Conservation (phyloP, 1,140 invertebrate genomes). For the Portunus trituberculatus region DNA sequence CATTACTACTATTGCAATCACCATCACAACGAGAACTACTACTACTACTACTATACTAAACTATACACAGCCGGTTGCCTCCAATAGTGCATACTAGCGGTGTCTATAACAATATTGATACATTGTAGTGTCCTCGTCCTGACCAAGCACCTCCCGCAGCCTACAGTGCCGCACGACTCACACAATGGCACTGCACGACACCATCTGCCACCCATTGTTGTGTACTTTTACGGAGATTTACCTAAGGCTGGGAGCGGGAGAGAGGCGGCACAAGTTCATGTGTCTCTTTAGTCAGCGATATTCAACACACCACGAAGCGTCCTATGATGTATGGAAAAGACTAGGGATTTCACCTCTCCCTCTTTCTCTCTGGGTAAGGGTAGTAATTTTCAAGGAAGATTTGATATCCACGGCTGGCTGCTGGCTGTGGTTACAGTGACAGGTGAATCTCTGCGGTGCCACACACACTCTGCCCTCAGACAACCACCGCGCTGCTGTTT, state of each 20-base stretch:
- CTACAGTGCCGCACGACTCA: background rate
- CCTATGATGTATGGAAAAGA: no score
- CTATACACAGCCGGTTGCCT: no score
- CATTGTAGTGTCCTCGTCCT: no score
- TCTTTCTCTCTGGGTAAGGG: no score
- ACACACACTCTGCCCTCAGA: background rate
- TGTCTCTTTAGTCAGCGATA: no score
- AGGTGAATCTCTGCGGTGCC: background rate
- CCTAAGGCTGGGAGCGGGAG: background rate
- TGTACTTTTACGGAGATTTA: background rate
- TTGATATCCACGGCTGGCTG: background rate
- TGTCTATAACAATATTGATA: background rate
- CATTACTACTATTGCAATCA: no score
- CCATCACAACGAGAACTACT: no score
- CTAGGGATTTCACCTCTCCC: no score
- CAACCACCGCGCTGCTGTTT: background rate
- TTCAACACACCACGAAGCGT: no score
- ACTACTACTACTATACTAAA: no score
- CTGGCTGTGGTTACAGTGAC: background rate
- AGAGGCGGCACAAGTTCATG: no score
- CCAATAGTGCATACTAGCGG: background rate
- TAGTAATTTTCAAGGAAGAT: background rate
- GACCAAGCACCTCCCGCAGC: background rate
- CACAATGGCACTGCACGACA: background rate
- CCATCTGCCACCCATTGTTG: background rate